Conservation (phyloP, 2,888 invertebrate species). For the Pristionchus japonicus region DNA sequence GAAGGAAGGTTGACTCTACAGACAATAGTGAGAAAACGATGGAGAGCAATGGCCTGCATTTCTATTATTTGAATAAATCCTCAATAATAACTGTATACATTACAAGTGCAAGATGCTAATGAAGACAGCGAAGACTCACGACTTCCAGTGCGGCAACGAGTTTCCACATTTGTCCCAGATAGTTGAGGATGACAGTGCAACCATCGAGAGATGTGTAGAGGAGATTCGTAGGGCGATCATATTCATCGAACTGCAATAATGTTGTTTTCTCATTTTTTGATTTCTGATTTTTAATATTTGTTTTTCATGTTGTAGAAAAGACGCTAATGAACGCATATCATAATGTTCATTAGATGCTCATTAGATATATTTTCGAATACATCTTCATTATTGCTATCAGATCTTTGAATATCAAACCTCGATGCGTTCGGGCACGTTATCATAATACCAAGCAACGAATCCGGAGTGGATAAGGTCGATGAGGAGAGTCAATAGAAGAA, state of each 20-base stretch:
- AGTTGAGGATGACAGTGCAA: conserved; percentile 10
- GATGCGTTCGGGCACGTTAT: neutral
- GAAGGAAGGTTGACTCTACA: neutral
- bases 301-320: neutral
- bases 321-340: neutral
- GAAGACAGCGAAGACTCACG: neutral
- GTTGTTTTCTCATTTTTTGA: neutral
- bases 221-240: conserved; percentile 1
- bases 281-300: neutral
- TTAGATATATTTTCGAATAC: neutral
- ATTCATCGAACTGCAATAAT: neutral
- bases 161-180: neutral
- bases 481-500: neutral
- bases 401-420: neutral
- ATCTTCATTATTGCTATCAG: neutral
- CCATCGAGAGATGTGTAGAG: conserved; percentile 2
- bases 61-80: neutral
- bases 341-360: neutral
- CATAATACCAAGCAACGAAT: neutral
- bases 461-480: conserved; percentile 5
- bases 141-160: neutral
- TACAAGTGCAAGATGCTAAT: too few species aligned
- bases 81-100: too few species aligned
- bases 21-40: neutral
- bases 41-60: neutral